Percentiles rank a stretch among this genome's conserved stretches.
Evolutionary conservation across 2,797 vertebrate genomes (phyloP).

Genomic region (Microcaecilia unicolor): DNA sequence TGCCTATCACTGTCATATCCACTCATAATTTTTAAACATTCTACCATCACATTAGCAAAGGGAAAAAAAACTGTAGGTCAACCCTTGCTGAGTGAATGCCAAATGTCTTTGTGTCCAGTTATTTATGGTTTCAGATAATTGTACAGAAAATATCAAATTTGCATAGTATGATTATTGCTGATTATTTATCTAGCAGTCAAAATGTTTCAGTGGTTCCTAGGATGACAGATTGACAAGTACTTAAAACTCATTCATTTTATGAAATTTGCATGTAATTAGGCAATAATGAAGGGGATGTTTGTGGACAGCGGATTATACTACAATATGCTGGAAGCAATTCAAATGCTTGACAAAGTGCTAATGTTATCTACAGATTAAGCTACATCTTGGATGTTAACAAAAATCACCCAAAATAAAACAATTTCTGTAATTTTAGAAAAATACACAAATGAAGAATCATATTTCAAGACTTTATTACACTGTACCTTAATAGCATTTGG

Average conservation of each 20-base stretch:
- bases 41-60: no score
- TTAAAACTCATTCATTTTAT: constrained; percentile 99
- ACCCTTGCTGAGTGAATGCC: constrained; percentile 78
- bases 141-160: constrained; percentile 99
- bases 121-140: constrained; percentile 93
- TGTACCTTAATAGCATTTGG: no score
- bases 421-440: no score
- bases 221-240: constrained; percentile 98
- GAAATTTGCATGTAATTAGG: constrained; percentile 98
- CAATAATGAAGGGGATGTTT: constrained; percentile 90
- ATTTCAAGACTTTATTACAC: no score
- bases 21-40: no score
- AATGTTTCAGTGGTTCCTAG: constrained; percentile 90
- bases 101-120: constrained; percentile 94
- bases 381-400: constrained; percentile 50
- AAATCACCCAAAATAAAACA: constrained; percentile 29
- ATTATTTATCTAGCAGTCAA: constrained; percentile 98
- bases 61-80: constrained; percentile 54
- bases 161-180: constrained; percentile 98
- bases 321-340: constrained; percentile 67
- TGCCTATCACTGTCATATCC: no score
- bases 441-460: no score
- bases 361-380: constrained; percentile 63
- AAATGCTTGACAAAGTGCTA: constrained; percentile 70
- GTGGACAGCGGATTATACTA: constrained; percentile 83